Percentiles rank a stretch among this genome's conserved stretches.
These are phyloP conservation scores for Heliopora coerulea DNA, from an alignment of 92 coral and sea anemone species.

Conservation along the genomic window DNA sequence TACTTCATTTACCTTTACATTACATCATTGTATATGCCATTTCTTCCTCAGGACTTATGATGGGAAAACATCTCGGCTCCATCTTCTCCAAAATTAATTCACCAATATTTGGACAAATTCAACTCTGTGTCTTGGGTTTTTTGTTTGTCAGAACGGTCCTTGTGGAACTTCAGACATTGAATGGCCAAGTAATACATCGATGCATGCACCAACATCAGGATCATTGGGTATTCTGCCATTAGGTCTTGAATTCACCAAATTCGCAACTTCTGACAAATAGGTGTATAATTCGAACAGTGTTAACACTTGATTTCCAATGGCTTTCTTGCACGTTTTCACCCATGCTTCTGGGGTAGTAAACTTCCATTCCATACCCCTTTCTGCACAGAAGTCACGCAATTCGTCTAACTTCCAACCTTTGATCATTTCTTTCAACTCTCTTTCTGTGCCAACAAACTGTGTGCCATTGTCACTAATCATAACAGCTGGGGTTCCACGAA, in stretches of 20 bases:
- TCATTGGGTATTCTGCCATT: slow-evolving; percentile 47
- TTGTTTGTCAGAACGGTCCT: slow-evolving; percentile 46
- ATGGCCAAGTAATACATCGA: slow-evolving; percentile 48
- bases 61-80: slow-evolving; percentile 53
- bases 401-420: slow-evolving; percentile 18
- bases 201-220: slow-evolving; percentile 47
- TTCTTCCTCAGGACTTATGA: slow-evolving; percentile 41
- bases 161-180: slow-evolving; percentile 48
- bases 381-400: slow-evolving; percentile 40
- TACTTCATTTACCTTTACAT: slow-evolving; percentile 4
- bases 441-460: slow-evolving; percentile 49
- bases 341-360: slow-evolving; percentile 41
- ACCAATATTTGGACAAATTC: slow-evolving; percentile 50
- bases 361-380: slow-evolving; percentile 37
- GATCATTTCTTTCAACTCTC: slow-evolving; percentile 45
- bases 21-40: slow-evolving; percentile 20
- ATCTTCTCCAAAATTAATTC: slow-evolving; percentile 55
- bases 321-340: slow-evolving; percentile 49
- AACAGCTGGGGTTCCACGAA: slow-evolving; percentile 49
- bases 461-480: slow-evolving; percentile 52
- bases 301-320: slow-evolving; percentile 38
- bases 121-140: slow-evolving; percentile 46
- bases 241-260: slow-evolving; percentile 42
- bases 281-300: slow-evolving; percentile 51
- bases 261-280: slow-evolving; percentile 41